Conservation (phyloP, 37 sponge, comb jelly and placozoan species). For the Chondrosia reniformis region DNA sequence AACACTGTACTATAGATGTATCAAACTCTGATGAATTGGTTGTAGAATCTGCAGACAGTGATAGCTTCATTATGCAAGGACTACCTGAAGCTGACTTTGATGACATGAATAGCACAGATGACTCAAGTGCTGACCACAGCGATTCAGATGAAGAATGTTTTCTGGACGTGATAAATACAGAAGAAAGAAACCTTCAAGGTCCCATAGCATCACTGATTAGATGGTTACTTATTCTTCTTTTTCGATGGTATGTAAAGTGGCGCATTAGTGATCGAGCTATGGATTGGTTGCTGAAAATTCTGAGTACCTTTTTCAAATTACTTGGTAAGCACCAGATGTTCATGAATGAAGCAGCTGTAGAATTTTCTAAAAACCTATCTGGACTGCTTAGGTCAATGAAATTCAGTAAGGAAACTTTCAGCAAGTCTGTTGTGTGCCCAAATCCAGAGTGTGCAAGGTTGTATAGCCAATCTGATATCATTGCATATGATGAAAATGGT, state of each 20-base stretch:
- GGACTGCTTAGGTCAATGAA: not conserved
- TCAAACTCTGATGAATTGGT: too few species aligned
- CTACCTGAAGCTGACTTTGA: too few species aligned
- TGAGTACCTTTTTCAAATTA: conserved; percentile 15
- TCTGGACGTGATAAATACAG: too few species aligned
- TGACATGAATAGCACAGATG: too few species aligned
- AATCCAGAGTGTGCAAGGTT: not conserved
- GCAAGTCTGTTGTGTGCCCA: not conserved
- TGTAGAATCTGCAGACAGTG: too few species aligned
- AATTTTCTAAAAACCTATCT: not conserved
- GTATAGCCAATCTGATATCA: not conserved
- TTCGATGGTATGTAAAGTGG: not conserved
- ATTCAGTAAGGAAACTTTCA: not conserved
- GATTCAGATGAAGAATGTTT: too few species aligned
- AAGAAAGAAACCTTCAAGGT: too few species aligned
- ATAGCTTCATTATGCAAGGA: too few species aligned
- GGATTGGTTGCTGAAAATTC: not conserved
- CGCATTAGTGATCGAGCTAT: conserved; percentile 27
- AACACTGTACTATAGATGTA: too few species aligned
- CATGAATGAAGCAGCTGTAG: too few species aligned
- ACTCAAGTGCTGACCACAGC: too few species aligned
- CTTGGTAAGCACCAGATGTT: not conserved
- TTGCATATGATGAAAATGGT: not conserved
- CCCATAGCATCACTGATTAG: not conserved
- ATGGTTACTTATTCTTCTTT: conserved; percentile 20